Evolutionary conservation across 2,113 vertebrate species (phyloP).

Genomic region (Natator depressus): DNA sequence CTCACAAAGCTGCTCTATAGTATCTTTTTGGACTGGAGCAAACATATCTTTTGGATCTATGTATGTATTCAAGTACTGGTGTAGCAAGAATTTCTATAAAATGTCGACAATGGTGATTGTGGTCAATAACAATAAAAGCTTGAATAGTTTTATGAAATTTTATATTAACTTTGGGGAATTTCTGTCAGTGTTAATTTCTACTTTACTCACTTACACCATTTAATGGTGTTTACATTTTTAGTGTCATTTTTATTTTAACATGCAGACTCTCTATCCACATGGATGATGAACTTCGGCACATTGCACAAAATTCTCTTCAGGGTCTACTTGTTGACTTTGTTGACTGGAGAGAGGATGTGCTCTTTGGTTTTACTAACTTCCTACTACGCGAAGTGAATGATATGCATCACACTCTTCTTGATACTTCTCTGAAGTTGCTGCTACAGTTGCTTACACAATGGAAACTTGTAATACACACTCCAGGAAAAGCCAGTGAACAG

Average conservation of each 20-base stretch:
- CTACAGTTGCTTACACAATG: conserved; percentile 97
- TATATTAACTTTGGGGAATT: not conserved
- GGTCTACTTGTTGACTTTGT: conserved; percentile 96
- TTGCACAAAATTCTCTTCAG: conserved; percentile 97
- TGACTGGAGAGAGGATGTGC: conserved; percentile 97
- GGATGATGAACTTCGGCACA: conserved; percentile 98
- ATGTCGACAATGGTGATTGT: not conserved
- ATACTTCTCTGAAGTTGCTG: conserved; percentile 94
- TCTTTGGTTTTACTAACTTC: conserved; percentile 97
- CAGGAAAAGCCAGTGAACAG: conserved; percentile 86
- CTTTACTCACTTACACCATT: not conserved
- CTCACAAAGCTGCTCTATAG: not conserved
- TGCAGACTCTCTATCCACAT: conserved; percentile 96
- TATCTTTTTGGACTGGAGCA: not conserved
- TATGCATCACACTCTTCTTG: conserved; percentile 93
- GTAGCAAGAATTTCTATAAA: not conserved
- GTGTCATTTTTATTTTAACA: not conserved
- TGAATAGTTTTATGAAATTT: not conserved
- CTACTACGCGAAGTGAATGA: conserved; percentile 95
- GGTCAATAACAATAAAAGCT: not conserved
- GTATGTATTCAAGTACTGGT: not conserved
- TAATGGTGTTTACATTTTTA: not conserved
- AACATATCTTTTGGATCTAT: not conserved
- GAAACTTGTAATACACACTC: conserved; percentile 92
- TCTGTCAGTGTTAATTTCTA: not conserved